A percentile compares a stretch with the other conserved stretches of the same genome.
Conservation (phyloP, 2,888 invertebrate species). For the Acanthosepion lycidas region DNA sequence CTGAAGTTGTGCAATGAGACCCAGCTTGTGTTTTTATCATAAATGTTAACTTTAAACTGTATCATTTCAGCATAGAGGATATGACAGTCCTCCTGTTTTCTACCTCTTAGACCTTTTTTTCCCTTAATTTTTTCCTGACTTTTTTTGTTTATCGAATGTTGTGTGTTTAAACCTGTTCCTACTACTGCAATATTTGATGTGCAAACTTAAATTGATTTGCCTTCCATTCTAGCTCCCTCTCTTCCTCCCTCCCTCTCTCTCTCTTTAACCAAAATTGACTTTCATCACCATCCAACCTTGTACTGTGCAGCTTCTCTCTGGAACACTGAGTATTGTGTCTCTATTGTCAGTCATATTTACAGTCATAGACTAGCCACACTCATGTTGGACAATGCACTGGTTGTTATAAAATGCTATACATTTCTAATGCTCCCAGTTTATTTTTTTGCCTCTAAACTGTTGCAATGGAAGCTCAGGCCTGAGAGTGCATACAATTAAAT, state of each 20-base stretch:
- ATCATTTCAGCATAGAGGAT: conserved; percentile 1
- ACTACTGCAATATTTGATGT: not conserved
- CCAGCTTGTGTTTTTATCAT: conserved; percentile 6
- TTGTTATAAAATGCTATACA: not conserved
- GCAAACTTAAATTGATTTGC: not conserved
- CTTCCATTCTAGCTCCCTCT: not conserved
- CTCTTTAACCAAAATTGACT: not conserved
- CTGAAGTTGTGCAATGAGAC: conserved; percentile 22
- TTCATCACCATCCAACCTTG: not conserved
- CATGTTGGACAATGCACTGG: not conserved
- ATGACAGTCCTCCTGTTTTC: conserved; percentile 2
- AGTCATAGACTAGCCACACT: not conserved
- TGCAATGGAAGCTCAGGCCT: not conserved
- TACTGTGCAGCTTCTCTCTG: not conserved
- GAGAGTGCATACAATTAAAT: conserved; percentile 14
- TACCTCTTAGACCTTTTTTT: not conserved
- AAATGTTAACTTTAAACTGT: conserved; percentile 9
- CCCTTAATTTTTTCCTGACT: not conserved
- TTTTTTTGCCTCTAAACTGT: not conserved
- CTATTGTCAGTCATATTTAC: not conserved
- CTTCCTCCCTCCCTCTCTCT: not conserved
- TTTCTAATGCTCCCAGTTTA: not conserved
- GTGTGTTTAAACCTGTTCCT: not conserved
- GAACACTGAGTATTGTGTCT: not conserved
- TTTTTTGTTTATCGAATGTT: too few relatives aligned